These are phyloP conservation scores for Chrysodeixis includens DNA, from an alignment of 2,888 invertebrate species.

Conservation along the genomic window DNA sequence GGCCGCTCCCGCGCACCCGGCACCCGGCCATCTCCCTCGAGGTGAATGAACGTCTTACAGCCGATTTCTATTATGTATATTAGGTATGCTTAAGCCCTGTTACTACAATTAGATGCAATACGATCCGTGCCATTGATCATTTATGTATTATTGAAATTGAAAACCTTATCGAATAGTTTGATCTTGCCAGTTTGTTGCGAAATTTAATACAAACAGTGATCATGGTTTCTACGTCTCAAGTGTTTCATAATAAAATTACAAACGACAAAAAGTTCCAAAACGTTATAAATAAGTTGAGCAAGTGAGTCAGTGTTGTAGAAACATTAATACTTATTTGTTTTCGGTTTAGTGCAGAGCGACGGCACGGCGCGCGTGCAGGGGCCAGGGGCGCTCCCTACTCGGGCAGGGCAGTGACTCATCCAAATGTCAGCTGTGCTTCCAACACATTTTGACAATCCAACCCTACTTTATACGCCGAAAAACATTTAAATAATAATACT, in stretches of 20 bases:
- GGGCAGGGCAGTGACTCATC: conserved; percentile 69
- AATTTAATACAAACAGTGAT: conserved; percentile 2
- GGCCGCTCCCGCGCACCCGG: conserved; percentile 45
- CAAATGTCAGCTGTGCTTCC: conserved; percentile 57
- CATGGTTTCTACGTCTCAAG: background rate
- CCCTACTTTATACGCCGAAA: conserved; percentile 33
- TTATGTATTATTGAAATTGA: background rate
- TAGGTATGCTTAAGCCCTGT: conserved; percentile 58
- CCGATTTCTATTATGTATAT: conserved; percentile 72
- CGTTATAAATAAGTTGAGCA: conserved; percentile 11
- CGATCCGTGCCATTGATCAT: background rate
- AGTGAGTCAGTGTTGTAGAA: conserved; percentile 26
- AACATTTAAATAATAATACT: conserved; percentile 18
- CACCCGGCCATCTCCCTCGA: conserved; percentile 64
- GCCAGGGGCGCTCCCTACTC: conserved; percentile 58
- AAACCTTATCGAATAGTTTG: background rate
- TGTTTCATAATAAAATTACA: background rate
- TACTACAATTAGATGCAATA: conserved; percentile 37
- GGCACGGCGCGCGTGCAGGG: conserved; percentile 33
- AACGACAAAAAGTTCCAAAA: background rate
- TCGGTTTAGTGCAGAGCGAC: conserved; percentile 30
- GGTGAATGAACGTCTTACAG: conserved; percentile 80
- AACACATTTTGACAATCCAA: conserved; percentile 60
- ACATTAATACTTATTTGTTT: conserved; percentile 41
- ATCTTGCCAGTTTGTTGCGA: conserved; percentile 1